These are phyloP conservation scores for Synchiropus splendidus DNA, from an alignment of 2,113 vertebrate species.

Conservation along the genomic window DNA sequence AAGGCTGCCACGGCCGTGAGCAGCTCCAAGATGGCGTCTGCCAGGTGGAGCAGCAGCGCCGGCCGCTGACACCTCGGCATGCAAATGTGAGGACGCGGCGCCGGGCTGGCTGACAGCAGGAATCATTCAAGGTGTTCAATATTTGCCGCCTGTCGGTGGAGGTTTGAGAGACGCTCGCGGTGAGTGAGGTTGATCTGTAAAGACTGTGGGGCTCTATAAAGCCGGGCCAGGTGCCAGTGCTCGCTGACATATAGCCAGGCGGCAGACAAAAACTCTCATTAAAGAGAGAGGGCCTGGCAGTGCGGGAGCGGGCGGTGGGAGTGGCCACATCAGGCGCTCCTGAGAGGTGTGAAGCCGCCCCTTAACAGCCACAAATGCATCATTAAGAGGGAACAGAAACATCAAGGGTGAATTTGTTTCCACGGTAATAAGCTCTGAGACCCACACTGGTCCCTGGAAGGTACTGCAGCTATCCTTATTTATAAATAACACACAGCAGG, in stretches of 20 bases:
- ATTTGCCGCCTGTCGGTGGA: conserved; percentile 47
- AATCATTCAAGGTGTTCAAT: conserved; percentile 47
- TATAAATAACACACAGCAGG: conserved; percentile 17
- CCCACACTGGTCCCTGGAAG: conserved; percentile 28
- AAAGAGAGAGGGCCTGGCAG: conserved; percentile 28
- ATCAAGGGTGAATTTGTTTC: conserved; percentile 30
- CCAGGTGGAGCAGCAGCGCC: conserved; percentile 17
- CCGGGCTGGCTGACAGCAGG: conserved; percentile 34
- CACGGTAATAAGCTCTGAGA: conserved; percentile 47
- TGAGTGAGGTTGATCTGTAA: conserved; percentile 46
- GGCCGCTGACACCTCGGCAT: conserved; percentile 19
- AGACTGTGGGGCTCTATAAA: conserved; percentile 36
- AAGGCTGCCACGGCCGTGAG: too few relatives aligned
- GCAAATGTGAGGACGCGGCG: too few relatives aligned
- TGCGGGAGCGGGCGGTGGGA: conserved; percentile 10
- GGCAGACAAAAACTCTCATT: conserved; percentile 49
- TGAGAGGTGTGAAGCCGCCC: conserved; percentile 34
- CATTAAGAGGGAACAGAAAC: conserved; percentile 42
- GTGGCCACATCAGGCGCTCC: conserved; percentile 22
- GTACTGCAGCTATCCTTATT: conserved; percentile 32
- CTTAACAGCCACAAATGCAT: conserved; percentile 45
- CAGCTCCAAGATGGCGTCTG: conserved; percentile 29
- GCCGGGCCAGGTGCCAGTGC: conserved; percentile 30
- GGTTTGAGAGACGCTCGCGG: conserved; percentile 43
- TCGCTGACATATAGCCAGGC: conserved; percentile 22